Conservation (phyloP, 2,888 invertebrate species). For the Archips xylosteana region DNA sequence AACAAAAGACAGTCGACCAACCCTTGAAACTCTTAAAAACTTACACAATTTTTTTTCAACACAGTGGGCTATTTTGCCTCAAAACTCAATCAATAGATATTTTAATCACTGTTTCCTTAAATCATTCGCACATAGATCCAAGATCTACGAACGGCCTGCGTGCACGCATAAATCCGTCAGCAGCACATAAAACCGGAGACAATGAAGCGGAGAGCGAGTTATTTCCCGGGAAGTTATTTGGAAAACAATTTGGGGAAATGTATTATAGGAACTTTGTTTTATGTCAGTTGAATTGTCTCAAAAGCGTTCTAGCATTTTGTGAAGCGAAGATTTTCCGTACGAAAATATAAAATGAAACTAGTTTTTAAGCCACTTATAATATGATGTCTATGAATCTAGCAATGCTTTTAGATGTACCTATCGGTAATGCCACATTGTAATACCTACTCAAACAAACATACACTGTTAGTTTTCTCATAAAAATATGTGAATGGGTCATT, state of each 20-base stretch:
- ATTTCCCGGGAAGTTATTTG: conserved; percentile 35
- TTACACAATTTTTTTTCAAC: background rate
- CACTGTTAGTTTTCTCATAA: too few species aligned
- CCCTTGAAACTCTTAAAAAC: background rate
- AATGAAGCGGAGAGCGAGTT: conserved; percentile 30
- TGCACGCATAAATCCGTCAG: conserved; percentile 30
- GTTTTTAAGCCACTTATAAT: too few species aligned
- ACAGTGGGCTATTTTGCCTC: background rate
- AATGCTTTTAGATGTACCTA: too few species aligned
- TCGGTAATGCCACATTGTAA: too few species aligned
- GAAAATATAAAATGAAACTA: too few species aligned
- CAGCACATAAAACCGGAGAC: conserved; percentile 36
- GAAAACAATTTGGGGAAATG: conserved; percentile 24
- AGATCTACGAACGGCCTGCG: conserved; percentile 1
- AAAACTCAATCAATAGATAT: conserved; percentile 6
- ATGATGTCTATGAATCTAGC: too few species aligned
- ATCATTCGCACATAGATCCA: conserved; percentile 13
- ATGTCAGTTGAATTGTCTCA: conserved; percentile 24
- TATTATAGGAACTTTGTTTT: conserved; percentile 27
- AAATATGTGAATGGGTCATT: background rate
- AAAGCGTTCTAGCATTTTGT: too few species aligned
- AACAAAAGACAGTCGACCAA: background rate
- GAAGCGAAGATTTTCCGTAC: too few species aligned
- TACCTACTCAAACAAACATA: too few species aligned
- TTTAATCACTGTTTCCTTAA: conserved; percentile 9